phyloP scores from a whole-genome alignment of 92 coral and sea anemone genomes.

The Phenganax marumi region DNA sequence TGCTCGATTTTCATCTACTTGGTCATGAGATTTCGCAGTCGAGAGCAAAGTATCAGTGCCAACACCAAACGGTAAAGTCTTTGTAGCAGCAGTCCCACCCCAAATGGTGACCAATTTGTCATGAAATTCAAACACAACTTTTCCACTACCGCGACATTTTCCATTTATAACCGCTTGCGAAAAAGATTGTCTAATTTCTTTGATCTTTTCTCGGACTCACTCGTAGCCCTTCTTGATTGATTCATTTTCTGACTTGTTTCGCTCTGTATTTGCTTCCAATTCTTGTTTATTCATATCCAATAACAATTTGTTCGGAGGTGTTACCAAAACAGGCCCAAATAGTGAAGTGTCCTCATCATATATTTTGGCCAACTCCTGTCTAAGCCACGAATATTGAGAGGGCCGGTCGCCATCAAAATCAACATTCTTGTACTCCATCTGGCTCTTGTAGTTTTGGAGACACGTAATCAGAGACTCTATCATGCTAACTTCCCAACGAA shows the following conservation, averaged over 20 bases:
- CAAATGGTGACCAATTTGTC: not conserved
- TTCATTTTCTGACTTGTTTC: conserved; percentile 11
- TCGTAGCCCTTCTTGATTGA: conserved; percentile 3
- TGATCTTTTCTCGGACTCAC: not conserved
- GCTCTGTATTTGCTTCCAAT: not conserved
- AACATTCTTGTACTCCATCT: conserved; percentile 10
- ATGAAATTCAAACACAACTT: not conserved
- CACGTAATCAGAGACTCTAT: not conserved
- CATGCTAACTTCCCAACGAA: conserved; percentile 2
- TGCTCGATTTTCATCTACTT: no score
- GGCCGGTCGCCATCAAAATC: conserved; percentile 19
- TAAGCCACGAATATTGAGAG: conserved; percentile 12
- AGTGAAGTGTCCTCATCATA: conserved; percentile 4
- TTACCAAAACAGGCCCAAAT: not conserved
- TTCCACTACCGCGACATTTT: not conserved
- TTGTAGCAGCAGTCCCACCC: conserved; percentile 13
- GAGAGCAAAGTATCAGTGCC: not conserved
- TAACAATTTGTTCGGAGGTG: conserved; percentile 4
- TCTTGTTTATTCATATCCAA: not conserved
- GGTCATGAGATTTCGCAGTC: no score
- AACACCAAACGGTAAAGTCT: not conserved
- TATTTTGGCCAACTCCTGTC: conserved; percentile 4
- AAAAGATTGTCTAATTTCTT: conserved; percentile 8
- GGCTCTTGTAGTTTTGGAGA: conserved; percentile 13
- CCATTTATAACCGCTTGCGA: conserved; percentile 5